phyloP scores from a whole-genome alignment of 2,797 vertebrate genomes.

The Melanotaenia boesemani region DNA sequence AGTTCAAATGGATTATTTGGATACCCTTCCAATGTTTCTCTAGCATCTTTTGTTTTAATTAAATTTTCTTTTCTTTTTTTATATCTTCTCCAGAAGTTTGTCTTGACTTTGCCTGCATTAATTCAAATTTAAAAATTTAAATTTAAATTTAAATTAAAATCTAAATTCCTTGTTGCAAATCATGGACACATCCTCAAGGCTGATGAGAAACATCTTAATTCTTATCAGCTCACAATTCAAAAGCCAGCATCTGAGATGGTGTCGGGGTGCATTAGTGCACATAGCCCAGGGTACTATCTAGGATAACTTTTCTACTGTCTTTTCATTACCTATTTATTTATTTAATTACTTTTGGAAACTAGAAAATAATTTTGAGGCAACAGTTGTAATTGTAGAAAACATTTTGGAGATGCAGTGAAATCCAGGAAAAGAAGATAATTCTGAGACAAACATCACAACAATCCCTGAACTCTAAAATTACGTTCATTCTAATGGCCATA shows the following conservation, averaged over 20 bases:
- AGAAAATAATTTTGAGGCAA: neutral
- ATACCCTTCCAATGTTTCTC: too few species aligned
- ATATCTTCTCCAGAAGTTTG: neutral
- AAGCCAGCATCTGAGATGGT: neutral
- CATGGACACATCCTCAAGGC: neutral
- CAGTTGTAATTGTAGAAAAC: constrained; percentile 9
- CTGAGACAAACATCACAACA: constrained; percentile 8
- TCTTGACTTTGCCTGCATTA: neutral
- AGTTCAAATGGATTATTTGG: too few species aligned
- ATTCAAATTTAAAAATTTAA: too few species aligned
- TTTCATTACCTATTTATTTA: neutral
- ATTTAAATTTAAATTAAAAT: neutral
- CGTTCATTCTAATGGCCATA: too few species aligned
- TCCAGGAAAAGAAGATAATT: constrained; percentile 40
- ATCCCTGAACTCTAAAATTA: neutral
- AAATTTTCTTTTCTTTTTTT: too few species aligned
- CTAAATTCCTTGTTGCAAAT: too few species aligned
- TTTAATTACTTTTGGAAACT: neutral
- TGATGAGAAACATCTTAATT: too few species aligned
- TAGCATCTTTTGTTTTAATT: too few species aligned
- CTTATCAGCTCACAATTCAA: neutral
- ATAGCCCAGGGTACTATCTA: neutral
- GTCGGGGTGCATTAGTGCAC: too few species aligned
- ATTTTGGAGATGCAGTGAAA: constrained; percentile 10
- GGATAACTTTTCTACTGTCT: neutral